Evolutionary conservation across 2,113 vertebrate genomes (phyloP), one percentile per base, ranked within the genome.

Genomic region (Brachypteracias leptosomus): DNA sequence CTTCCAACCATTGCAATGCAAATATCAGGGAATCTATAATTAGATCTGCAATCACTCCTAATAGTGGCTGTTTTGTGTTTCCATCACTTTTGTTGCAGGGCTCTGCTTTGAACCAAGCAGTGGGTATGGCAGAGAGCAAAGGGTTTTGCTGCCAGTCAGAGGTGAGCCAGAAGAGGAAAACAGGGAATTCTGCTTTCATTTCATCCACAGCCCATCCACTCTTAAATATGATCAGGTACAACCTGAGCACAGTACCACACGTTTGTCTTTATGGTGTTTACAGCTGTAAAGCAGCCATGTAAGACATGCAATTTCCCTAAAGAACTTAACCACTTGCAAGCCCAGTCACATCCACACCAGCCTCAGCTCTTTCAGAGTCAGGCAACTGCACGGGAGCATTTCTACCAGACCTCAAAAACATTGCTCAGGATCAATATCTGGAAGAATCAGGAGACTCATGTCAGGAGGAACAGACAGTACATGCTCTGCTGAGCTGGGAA

Each of bases 271-370:
- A 19, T 67, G 65, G 33, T 88, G 92, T 86, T 94, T 94, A 88
- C 92, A 90, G 85, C 90, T 86, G 83, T 86, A 92, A 88, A 71
- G 14, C 65, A 94, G 79, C 78, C 85, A 78, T 77, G 90, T 59
- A 94, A 63, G 59, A 89, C 86, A 78, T 47, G 52, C 67, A 67
- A 74, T 91, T 96, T 85, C 88, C 81, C 59, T 90, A 75, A 92
- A 88, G 79, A 95, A 31, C 67, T 24, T 36, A 28, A 93, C 77
- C 59, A 61, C 36, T 90, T 88, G 65, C 79, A 88, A 95, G 90
- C 83, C 79, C 28, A 16, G 72, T 84, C 95, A 93, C 82, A 96
- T 88, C 88, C 82, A 68, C 59, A 25, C 5, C 1, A 85, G 35
- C 47, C 68, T 83, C 29, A 49, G 68, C 1, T 5, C 63, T 52